These are phyloP conservation scores for Corythoichthys haematopterus DNA, from an alignment of 2,113 vertebrate genomes.

Conservation along the genomic window DNA sequence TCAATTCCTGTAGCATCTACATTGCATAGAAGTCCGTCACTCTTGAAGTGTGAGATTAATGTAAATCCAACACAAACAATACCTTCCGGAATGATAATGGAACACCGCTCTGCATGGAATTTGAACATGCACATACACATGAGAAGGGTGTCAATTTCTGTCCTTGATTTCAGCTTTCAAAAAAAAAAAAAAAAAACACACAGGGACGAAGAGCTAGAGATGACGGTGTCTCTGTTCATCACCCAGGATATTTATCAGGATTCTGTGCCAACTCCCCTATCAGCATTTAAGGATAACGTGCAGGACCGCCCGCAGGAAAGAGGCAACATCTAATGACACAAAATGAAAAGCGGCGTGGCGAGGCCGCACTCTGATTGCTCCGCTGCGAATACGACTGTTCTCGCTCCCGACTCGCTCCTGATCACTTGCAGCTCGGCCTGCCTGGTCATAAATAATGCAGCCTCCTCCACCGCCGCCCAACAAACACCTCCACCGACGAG, in stretches of 20 bases:
- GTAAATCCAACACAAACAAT: neutral
- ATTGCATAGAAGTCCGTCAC: neutral
- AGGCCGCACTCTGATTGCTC: slow-evolving; percentile 53
- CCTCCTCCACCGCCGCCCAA: slow-evolving; percentile 50
- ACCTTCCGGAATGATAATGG: neutral
- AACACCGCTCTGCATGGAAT: neutral
- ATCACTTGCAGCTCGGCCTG: slow-evolving; percentile 51
- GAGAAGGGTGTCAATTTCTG: neutral
- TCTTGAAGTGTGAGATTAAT: neutral
- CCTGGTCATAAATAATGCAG: slow-evolving; percentile 70
- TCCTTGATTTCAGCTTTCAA: neutral
- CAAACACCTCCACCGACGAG: slow-evolving; percentile 55
- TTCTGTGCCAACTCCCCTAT: slow-evolving; percentile 43
- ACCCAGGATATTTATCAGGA: slow-evolving; percentile 45
- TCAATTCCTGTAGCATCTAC: slow-evolving; percentile 35
- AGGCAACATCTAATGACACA: slow-evolving; percentile 6
- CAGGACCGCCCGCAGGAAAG: slow-evolving; percentile 13
- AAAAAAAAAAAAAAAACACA: neutral
- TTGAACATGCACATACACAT: neutral
- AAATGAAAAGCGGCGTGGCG: slow-evolving; percentile 1
- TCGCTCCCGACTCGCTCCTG: slow-evolving; percentile 53
- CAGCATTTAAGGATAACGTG: slow-evolving; percentile 27
- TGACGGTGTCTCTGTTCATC: slow-evolving; percentile 38
- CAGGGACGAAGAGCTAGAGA: neutral
- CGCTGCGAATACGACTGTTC: slow-evolving; percentile 29